Base-by-base conservation (phyloP, 2,113 vertebrate species). In the Maccullochella peelii region DNA sequence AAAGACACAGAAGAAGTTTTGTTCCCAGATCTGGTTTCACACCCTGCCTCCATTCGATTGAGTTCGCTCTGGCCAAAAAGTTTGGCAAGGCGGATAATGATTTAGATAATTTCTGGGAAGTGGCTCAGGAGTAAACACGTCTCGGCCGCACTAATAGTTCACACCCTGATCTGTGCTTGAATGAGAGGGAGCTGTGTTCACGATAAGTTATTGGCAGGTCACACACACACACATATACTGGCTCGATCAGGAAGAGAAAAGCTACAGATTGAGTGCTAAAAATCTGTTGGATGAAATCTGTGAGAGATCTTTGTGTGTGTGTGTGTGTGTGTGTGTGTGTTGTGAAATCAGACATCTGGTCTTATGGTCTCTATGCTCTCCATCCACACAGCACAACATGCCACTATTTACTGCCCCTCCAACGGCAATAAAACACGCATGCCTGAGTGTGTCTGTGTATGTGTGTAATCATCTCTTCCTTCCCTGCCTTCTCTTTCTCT, bases 91-190 rank as follows among this genome's bases (percentile, higher is more conserved):
- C 8, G 12, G 63, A 47, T 79, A 90, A 82, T 87, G 86, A 73
- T 87, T 91, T 79, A 81, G 81, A 92, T 79, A 63, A 66, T 42
- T 92, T 93, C 93, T 93, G 86, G 87, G 88, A 93, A 91, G 82
- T 78, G 78, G 66, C 47, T 83, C 54, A 49, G 73, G 77, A 66
- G 79, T 69, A 90, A 91, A 88, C 88, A 92, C 71, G 77, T 83
- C 82, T 62, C 33, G 58, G 25, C 42, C 25, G 38, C 62, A 71
- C 78, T 90, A 91, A 93, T 70, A 77, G 77, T 86, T 91, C 85
- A 89, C 88, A 84, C 81, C 87, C 74, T 66, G 72, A 47, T 49
- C 58, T 88, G 38, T 15, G 36, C 59, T 69, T 73, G 70, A 69
- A 73, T 89, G 58, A 82, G 79, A 79, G 59, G 61, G 42, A 65